Base-by-base conservation (phyloP, 2,113 vertebrate species). In the Brachyhypopomus occidentalis region DNA sequence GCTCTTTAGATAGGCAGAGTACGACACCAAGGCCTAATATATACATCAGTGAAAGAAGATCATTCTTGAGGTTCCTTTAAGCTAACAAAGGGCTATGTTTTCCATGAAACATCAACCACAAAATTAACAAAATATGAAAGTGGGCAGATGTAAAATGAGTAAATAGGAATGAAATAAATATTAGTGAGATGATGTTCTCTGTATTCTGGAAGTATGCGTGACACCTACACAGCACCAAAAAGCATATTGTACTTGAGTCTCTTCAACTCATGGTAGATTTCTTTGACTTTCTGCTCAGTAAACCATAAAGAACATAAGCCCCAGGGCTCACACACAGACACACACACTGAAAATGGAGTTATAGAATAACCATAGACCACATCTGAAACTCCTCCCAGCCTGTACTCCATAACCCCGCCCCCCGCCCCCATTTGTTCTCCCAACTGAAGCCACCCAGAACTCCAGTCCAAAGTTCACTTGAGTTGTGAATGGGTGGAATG, bases 11-110 rank as follows among this genome's bases (percentile, higher is more conserved):
- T 5, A 19, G 4, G 34, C 64, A 17, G 58, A 75, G 41, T 52
- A 59, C 34, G n/a, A 73, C 8, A 30, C 64, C 12, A 22, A 56
- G 8, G 22, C 25, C 16, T 56, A 17, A 60, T 79, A 48, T 59
- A 83, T 55, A 71, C 63, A 36, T 56, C 38, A 27, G 16, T 41
- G 55, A 73, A 34, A 76, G 34, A 55, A 41, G 2, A 20, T 23
- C 23, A 27, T 23, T 58, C 23, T 60, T 71, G 22, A 16, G 63
- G 11, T 67, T 45, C 12, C 75, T 8, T 48, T 6, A 25, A 48
- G 6, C 12, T 5, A 70, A 58, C 69, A 16, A 41, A 12, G 6
- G 2, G 30, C 22, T 71, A 41, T 8, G 6, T 60, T 70, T 71
- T 4, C 12, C 14, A 1, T n/a, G 1, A 59, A 20, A 30, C 7